Base-by-base conservation (phyloP, 2,113 vertebrate species). In the Neotragus moschatus region DNA sequence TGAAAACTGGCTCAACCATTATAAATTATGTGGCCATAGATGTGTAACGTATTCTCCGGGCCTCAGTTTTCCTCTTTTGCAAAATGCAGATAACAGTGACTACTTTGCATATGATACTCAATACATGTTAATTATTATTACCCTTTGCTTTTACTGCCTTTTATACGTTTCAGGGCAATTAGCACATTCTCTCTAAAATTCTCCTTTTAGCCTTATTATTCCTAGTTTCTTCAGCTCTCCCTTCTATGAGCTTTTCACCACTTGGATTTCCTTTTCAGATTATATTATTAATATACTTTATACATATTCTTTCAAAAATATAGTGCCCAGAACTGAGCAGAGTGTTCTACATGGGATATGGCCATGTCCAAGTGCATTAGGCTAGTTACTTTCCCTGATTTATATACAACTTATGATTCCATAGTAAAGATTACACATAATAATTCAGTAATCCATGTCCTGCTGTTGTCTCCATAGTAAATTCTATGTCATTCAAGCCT, bases 361-460 rank as follows among this genome's bases (percentile, higher is more conserved):
- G 26, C 56, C 12, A 7, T 53, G 23, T 33, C 19, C 39, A 30
- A 94, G 66, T 53, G 7, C n/a, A 58, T 81, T 70, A 88, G 58
- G 60, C 43, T 63, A 15, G 53, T 94, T 94, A 43, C 55, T 63
- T 94, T 58, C 90, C 55, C 90, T 86, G 88, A 91, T 85, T 95
- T 91, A 53, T 39, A 56, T 3, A 49, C 5, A 70, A 2, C 55
- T 85, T 58, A 86, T 58, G 91, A 49, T 93, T 92, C 39, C 84
- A 26, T 80, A 80, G 30, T 47, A 60, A 51, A 85, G 56, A 89
- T 90, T 85, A 75, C 12, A 75, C 11, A 49, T 63, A 10, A 26
- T 87, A 91, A 87, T 53, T 94, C 90, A 96, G 17, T 33, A 84
- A 53, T 43, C 39, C 70, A 30, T 45, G 49, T 56, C 84, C 30